Base-by-base conservation (phyloP, 2,797 vertebrate genomes). In the Trachops cirrhosus region DNA sequence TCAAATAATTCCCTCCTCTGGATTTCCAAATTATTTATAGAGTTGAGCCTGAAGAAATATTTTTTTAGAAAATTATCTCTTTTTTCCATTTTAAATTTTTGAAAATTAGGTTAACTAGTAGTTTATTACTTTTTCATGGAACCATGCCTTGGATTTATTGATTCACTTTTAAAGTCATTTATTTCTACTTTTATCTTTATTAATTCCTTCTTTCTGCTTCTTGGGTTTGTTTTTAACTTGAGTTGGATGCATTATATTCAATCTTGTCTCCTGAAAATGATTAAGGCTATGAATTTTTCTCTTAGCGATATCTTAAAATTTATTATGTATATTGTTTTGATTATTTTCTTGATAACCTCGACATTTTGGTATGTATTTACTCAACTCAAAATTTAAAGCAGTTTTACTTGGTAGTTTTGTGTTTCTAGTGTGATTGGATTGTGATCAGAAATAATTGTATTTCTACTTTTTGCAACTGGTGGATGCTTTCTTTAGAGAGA, bases 241-340 rank as follows among this genome's bases (percentile, higher is more conserved):
- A 83, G 12, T 48, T 94, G 67, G 39, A 34, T 92, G 9, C 14
- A 34, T 95, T 77, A 78, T 88, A 41, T 44, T n/a, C 37, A 37
- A 68, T 95, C n/a, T 89, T 57, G 9, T 39, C 75, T 85, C 32
- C 70, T 54, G 67, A 79, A 94, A 88, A 54, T 68, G 39, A 80
- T 80, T 62, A 92, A 90, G 41, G 24, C 73, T 75, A 0, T 82
- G 39, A 89, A 54, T 90, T 96, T 92, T 79, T 80, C 59, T 82
- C 64, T 91, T 93, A 96, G 16, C n/a, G 22, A 3, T 87, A 71
- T 67, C 64, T 89, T 86, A 86, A 87, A 86, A 67, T 93, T 46
- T 85, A 34, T 88, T 86, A 26, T 57, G 32, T 94, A 3, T 70
- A 62, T 70, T 83, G 5, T 67, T 79, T 87, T 86, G 44, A 48